Evolutionary conservation across 2,113 vertebrate genomes (phyloP).

Genomic region (Caranx ignobilis): DNA sequence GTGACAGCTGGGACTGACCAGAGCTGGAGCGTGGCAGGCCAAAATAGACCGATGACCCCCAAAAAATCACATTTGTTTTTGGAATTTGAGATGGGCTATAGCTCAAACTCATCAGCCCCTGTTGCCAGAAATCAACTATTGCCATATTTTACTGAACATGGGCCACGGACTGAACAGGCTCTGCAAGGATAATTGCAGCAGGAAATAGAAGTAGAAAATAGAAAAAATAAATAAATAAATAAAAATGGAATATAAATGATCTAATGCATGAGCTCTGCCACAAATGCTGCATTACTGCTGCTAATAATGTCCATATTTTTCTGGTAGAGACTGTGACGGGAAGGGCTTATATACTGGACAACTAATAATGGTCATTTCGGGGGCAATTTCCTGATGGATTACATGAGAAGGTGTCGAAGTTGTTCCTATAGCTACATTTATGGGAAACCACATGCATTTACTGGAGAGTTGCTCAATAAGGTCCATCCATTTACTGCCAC

Average conservation of each 20-base stretch:
- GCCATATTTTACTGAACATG: constrained; percentile 29
- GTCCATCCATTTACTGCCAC: neutral
- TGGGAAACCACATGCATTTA: neutral
- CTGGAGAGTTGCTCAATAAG: constrained; percentile 14
- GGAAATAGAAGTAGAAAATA: constrained; percentile 37
- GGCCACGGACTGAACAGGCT: constrained; percentile 9
- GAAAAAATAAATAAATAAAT: constrained; percentile 12
- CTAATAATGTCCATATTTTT: neutral
- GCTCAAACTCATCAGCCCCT: neutral
- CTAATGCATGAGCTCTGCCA: neutral
- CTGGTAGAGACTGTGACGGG: neutral
- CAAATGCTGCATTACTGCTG: neutral
- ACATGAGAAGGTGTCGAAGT: neutral
- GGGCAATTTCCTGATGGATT: neutral
- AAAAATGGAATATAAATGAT: constrained; percentile 5
- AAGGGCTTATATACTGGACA: neutral
- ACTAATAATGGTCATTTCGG: neutral
- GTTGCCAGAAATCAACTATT: constrained; percentile 30
- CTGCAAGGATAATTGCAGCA: constrained; percentile 37
- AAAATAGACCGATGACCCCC: constrained; percentile 33
- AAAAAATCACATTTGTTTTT: constrained; percentile 30
- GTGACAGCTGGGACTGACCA: constrained; percentile 12
- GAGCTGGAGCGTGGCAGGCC: constrained; percentile 12
- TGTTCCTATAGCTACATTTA: neutral
- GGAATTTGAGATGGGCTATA: neutral